phyloP scores from a whole-genome alignment of 2,797 vertebrate genomes.

The Nasua narica region DNA sequence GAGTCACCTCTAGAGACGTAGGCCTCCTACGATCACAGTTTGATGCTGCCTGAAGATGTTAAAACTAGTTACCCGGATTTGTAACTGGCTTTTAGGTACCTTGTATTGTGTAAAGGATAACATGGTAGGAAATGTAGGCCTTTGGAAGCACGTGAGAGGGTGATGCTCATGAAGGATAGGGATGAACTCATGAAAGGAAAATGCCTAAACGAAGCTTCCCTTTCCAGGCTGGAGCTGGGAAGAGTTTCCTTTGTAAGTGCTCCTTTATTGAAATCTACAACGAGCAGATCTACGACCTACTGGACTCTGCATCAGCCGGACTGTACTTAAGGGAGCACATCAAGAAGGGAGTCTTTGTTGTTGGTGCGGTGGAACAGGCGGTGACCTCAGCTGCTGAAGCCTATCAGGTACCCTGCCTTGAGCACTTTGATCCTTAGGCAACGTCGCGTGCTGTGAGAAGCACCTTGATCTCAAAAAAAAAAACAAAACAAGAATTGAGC shows the following conservation, averaged over 20 bases:
- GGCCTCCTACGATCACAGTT: neutral
- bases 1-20: neutral
- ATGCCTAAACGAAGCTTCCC: constrained; percentile 43
- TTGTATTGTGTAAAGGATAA: neutral
- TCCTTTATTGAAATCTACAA: constrained; percentile 99
- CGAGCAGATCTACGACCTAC: constrained; percentile 96
- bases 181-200: neutral
- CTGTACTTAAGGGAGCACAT: constrained; percentile 96
- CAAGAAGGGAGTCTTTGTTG: constrained; percentile 97
- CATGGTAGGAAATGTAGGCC: neutral
- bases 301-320: constrained; percentile 94
- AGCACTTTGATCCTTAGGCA: neutral
- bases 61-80: neutral
- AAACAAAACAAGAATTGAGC: neutral
- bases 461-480: neutral
- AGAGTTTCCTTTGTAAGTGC: constrained; percentile 97
- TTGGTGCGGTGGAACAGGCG: constrained; percentile 94
- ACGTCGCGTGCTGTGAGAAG: neutral
- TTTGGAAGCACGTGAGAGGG: neutral
- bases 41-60: neutral
- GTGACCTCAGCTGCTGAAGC: constrained; percentile 94
- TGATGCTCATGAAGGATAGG: neutral
- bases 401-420: constrained; percentile 89
- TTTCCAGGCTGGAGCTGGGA: constrained; percentile 88
- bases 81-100: neutral